These are phyloP conservation scores for Masticophis lateralis DNA, from an alignment of 2,797 vertebrate genomes.

Conservation along the genomic window DNA sequence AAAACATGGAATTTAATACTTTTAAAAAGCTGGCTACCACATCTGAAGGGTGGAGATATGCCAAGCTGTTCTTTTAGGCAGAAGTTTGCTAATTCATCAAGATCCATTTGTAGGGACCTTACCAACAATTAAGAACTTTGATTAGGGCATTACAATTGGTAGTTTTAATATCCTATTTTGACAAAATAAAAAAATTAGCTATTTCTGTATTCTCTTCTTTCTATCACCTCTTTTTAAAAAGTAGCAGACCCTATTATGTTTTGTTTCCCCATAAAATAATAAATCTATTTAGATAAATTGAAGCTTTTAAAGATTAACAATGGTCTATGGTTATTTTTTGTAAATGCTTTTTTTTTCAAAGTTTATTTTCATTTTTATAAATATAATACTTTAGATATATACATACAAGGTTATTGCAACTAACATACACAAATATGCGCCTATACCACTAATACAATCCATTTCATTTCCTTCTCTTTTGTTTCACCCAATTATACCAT, in stretches of 20 bases:
- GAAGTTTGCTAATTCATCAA: not conserved
- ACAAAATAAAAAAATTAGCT: not conserved
- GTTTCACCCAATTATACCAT: too few species aligned
- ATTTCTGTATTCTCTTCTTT: not conserved
- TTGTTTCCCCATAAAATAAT: not conserved
- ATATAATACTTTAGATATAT: too few species aligned
- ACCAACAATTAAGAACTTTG: not conserved
- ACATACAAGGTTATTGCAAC: too few species aligned
- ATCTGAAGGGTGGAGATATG: not conserved
- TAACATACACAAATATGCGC: too few species aligned
- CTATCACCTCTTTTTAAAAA: not conserved
- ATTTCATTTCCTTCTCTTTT: too few species aligned
- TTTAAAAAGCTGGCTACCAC: not conserved
- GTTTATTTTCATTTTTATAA: too few species aligned
- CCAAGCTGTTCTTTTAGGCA: not conserved
- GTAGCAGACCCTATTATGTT: rapidly evolving
- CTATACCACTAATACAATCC: too few species aligned
- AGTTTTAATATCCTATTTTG: not conserved
- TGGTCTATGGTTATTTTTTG: not conserved
- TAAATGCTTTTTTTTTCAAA: not conserved
- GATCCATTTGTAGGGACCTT: not conserved
- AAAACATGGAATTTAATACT: not conserved
- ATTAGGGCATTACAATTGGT: not conserved
- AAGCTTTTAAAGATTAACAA: not conserved
- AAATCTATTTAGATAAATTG: not conserved